Evolutionary conservation across 2,888 invertebrate species (phyloP).

Genomic region (Erebia epiphron): DNA sequence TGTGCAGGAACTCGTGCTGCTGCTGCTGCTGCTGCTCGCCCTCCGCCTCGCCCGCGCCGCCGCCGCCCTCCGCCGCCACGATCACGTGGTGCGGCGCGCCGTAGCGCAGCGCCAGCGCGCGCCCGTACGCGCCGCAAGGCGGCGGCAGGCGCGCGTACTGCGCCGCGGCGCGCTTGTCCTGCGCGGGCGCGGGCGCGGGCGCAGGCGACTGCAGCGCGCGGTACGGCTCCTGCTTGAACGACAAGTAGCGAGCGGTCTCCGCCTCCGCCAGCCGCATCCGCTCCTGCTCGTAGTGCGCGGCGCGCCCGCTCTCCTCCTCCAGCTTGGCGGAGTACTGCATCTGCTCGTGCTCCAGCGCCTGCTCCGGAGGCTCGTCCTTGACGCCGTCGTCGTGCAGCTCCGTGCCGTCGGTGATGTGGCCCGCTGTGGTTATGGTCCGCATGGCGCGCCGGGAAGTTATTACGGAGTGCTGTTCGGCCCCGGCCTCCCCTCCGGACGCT

Average conservation of each 20-base stretch:
- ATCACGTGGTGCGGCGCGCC: slow-evolving; percentile 67
- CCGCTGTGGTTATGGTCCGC: slow-evolving; percentile 84
- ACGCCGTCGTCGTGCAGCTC: slow-evolving; percentile 63
- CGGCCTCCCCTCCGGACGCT: background rate
- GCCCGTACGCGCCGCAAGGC: slow-evolving; percentile 51
- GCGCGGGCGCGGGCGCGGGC: slow-evolving; percentile 26
- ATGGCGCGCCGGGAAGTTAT: slow-evolving; percentile 82
- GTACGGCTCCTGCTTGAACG: slow-evolving; percentile 72
- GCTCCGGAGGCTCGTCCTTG: slow-evolving; percentile 70
- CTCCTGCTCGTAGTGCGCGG: slow-evolving; percentile 63
- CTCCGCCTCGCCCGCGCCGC: slow-evolving; percentile 54
- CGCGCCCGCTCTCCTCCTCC: slow-evolving; percentile 48
- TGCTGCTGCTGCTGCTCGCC: slow-evolving; percentile 46
- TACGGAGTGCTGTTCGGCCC: slow-evolving; percentile 74
- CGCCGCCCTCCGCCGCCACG: slow-evolving; percentile 59
- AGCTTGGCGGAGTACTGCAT: slow-evolving; percentile 52
- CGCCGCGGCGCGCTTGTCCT: slow-evolving; percentile 53
- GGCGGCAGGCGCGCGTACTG: slow-evolving; percentile 49
- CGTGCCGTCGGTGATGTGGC: slow-evolving; percentile 76
- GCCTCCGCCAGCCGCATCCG: slow-evolving; percentile 63
- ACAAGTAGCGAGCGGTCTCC: slow-evolving; percentile 69
- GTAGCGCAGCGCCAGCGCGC: slow-evolving; percentile 64
- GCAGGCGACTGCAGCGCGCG: slow-evolving; percentile 53
- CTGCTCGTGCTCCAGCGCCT: slow-evolving; percentile 51
- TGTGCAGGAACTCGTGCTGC: slow-evolving; percentile 62